These are phyloP conservation scores for Clostera curtula DNA, from an alignment of 2,888 invertebrate genomes.

Conservation along the genomic window DNA sequence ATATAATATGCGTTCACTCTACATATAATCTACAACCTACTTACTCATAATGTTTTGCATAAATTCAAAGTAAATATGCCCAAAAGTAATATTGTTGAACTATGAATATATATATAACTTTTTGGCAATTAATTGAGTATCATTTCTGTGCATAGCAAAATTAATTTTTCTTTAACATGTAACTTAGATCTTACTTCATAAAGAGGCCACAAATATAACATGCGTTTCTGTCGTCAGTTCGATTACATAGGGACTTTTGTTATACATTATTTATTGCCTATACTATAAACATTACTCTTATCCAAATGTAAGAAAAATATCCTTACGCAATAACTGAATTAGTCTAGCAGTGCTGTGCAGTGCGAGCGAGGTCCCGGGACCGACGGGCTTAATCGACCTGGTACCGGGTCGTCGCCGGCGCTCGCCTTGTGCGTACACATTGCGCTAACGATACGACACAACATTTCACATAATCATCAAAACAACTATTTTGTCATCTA, in stretches of 20 bases:
- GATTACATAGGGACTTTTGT: conserved; percentile 74
- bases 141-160: conserved; percentile 76
- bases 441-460: conserved; percentile 66
- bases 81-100: conserved; percentile 75
- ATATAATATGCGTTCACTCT: conserved; percentile 68
- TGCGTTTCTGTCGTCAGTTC: conserved; percentile 74
- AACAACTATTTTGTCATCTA: conserved; percentile 73
- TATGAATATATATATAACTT: conserved; percentile 76
- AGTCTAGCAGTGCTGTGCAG: conserved; percentile 72
- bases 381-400: conserved; percentile 1
- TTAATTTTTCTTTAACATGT: conserved; percentile 73
- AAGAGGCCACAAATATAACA: conserved; percentile 76
- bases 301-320: conserved; percentile 72
- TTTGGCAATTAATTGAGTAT: conserved; percentile 77
- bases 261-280: conserved; percentile 72
- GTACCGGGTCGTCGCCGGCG: conserved; percentile 19
- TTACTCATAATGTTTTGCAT: conserved; percentile 73
- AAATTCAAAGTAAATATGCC: conserved; percentile 75
- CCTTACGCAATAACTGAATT: conserved; percentile 71
- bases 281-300: conserved; percentile 69
- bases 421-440: conserved; percentile 68
- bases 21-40: conserved; percentile 74
- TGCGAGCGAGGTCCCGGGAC: conserved; percentile 40
- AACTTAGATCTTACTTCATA: conserved; percentile 74
- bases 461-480: conserved; percentile 72